A percentile compares a stretch with the other conserved stretches of the same genome.
phyloP scores from a whole-genome alignment of 2,888 invertebrate species.

The Sthenelais limicola region DNA sequence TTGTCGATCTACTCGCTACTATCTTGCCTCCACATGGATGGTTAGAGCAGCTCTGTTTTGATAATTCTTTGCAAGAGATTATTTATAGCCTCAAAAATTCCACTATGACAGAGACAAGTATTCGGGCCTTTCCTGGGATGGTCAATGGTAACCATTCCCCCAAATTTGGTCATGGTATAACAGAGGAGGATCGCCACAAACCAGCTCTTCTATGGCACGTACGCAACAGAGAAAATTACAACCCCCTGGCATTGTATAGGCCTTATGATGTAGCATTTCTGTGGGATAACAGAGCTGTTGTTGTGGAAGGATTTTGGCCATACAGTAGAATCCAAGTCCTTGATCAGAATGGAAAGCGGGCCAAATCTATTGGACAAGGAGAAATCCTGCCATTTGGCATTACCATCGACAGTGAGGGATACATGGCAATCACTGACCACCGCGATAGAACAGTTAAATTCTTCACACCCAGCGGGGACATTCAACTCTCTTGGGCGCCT shows the following conservation, averaged over 20 bases:
- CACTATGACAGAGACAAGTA: too few relatives aligned
- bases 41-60: too few relatives aligned
- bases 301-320: constrained; percentile 48
- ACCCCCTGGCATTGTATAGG: constrained; percentile 37
- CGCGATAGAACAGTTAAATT: constrained; percentile 47
- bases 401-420: constrained; percentile 36
- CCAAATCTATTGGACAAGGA: constrained; percentile 41
- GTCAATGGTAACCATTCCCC: too few relatives aligned
- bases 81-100: too few relatives aligned
- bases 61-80: too few relatives aligned
- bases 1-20: too few relatives aligned
- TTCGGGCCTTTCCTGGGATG: too few relatives aligned
- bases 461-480: constrained; percentile 30
- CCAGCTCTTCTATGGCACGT: constrained; percentile 33
- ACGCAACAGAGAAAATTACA: constrained; percentile 31
- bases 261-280: constrained; percentile 46
- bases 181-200: constrained; percentile 7
- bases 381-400: constrained; percentile 47
- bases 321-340: constrained; percentile 48
- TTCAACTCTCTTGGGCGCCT: constrained; percentile 40
- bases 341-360: constrained; percentile 20
- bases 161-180: too few relatives aligned
- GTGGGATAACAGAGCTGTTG: constrained; percentile 34
- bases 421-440: constrained; percentile 48
- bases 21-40: too few relatives aligned